Percentiles rank a stretch among this genome's conserved stretches.
Conservation (phyloP, 2,888 invertebrate genomes). For the Protodeltote pygarga region DNA sequence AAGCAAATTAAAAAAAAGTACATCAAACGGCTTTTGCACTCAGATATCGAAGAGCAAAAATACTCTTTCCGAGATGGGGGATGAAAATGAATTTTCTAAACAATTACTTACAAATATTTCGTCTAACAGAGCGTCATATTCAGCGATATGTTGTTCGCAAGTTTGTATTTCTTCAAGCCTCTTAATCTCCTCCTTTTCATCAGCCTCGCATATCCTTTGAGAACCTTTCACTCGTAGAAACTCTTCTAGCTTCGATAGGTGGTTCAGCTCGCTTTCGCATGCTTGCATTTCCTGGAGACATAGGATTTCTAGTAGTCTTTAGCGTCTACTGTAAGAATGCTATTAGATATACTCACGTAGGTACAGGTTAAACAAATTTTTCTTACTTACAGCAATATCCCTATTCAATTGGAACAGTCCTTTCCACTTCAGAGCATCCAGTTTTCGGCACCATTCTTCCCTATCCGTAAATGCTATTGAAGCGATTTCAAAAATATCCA, state of each 20-base stretch:
- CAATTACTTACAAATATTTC: constrained; percentile 88
- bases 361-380: too few relatives aligned
- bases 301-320: too few relatives aligned
- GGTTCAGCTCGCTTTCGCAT: constrained; percentile 93
- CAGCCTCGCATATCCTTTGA: constrained; percentile 91
- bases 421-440: constrained; percentile 92
- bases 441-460: constrained; percentile 92
- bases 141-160: constrained; percentile 90
- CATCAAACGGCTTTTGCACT: too few relatives aligned
- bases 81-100: too few relatives aligned
- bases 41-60: too few relatives aligned
- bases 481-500: constrained; percentile 95
- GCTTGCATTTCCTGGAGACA: constrained; percentile 92
- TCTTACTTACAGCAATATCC: constrained; percentile 74
- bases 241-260: constrained; percentile 93
- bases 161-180: constrained; percentile 89
- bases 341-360: too few relatives aligned
- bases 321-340: too few relatives aligned
- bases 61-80: too few relatives aligned
- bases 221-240: constrained; percentile 95
- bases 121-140: constrained; percentile 90
- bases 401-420: constrained; percentile 90
- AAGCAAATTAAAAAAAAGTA: too few relatives aligned
- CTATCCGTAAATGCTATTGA: constrained; percentile 94
- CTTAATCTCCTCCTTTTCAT: constrained; percentile 90